Base-by-base conservation (phyloP, 1,140 invertebrate species). In the Aphaenogaster ashmeadi region DNA sequence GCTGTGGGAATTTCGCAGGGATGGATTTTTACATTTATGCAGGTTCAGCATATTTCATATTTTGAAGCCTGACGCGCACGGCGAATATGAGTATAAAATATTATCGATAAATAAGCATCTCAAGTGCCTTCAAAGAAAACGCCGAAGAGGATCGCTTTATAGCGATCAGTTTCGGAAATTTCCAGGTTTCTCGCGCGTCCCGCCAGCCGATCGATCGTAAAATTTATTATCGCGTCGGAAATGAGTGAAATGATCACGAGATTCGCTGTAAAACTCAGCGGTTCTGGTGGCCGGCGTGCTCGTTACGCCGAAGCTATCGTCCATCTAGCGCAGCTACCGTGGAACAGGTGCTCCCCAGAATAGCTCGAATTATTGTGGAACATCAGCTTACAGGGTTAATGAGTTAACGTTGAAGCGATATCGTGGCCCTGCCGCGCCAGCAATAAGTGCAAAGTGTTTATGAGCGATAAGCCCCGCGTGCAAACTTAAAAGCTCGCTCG, bases 341-440 rank as follows among this genome's bases (percentile, higher is more conserved):
- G 78, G 88, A 89, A 89, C 88, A 89, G 86, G 86, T 89, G 86
- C 87, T 87, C 80, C 74, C 62, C 47, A 44, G 52, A 90, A 85
- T 77, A 78, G 80, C 87, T 69, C 50, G 52, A 87, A 89, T 89
- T 89, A 90, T 89, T 81, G 84, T 84, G 33, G 64, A 52, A 78
- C 80, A 62, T 89, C 72, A 66, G 72, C 54, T 71, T 33, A 36
- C 50, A 18, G 83, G 84, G 54, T 9, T 62, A 78, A 62, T 67
- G 81, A 80, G 84, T 79, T 44, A 85, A 85, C 33, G 71, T 77
- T 44, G 88, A 66, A 58, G 64, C 66, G 56, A 58, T 89, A 80
- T 86, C 79, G 56, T 58, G 56, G 74, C 47, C 44, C 78, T 52
- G 60, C 74, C 60, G 67, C 41, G 38, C 36, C 47, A 11, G 84